Conservation (phyloP, 2,888 invertebrate species). For the Aproaerema taeniolella region DNA sequence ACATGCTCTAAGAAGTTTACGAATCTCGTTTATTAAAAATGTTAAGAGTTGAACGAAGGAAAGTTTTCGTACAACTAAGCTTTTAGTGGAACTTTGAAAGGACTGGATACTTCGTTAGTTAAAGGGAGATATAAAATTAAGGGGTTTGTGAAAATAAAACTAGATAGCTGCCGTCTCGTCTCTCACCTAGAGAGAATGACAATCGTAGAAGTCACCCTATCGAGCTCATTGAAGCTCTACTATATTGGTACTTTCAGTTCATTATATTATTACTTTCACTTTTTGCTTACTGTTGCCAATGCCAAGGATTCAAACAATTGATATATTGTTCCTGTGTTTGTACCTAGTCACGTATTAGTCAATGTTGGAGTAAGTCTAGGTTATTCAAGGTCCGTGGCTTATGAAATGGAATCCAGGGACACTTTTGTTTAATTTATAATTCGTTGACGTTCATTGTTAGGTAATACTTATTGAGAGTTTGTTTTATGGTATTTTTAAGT, state of each 20-base stretch:
- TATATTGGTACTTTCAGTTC: slow-evolving; percentile 1
- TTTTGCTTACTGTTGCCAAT: neutral
- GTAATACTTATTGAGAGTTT: too few species aligned
- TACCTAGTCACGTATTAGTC: neutral
- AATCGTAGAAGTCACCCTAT: too few species aligned
- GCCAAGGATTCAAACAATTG: neutral
- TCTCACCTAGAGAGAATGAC: neutral
- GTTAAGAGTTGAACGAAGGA: slow-evolving; percentile 26
- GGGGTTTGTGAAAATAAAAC: slow-evolving; percentile 31
- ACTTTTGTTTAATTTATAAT: too few species aligned
- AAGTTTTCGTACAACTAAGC: slow-evolving; percentile 31
- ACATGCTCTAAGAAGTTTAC: slow-evolving; percentile 27
- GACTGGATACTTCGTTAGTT: slow-evolving; percentile 28
- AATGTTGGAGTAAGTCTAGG: neutral
- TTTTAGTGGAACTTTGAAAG: slow-evolving; percentile 34
- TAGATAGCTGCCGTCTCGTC: slow-evolving; percentile 15
- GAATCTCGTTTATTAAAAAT: slow-evolving; percentile 32
- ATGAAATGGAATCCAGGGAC: neutral
- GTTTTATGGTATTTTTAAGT: too few species aligned
- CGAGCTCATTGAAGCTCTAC: too few species aligned
- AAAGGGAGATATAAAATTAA: slow-evolving; percentile 37
- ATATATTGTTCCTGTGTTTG: neutral
- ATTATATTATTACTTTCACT: slow-evolving; percentile 1
- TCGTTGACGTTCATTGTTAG: too few species aligned
- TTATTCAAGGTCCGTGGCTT: neutral